Base-by-base conservation (phyloP, 2,797 vertebrate genomes). In the Enteromius treurensis region DNA sequence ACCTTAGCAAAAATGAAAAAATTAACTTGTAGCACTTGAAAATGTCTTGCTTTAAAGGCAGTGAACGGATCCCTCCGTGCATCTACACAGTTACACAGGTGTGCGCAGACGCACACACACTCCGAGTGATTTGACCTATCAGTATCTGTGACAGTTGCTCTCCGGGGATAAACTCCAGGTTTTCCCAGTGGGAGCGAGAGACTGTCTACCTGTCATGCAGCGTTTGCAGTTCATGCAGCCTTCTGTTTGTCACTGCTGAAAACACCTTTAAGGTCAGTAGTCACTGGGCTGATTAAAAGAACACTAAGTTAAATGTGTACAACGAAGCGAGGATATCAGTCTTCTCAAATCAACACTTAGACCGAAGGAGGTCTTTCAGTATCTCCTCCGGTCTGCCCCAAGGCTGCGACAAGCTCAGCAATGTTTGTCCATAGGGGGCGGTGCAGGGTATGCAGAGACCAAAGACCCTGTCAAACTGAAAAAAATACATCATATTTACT, bases 121-220 rank as follows among this genome's bases (percentile, higher is more conserved):
- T 81, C 84, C 80, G 62, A 84, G 58, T 89, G 87, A 81, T 89
- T 77, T 69, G 62, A 75, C 71, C 88, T 85, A 88, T 87, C 90
- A 86, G 89, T 84, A 85, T 89, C 88, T 87, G 87, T 91, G 91
- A 89, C 91, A 91, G 90, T 84, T 45, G 49, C 80, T 91, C 90
- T 90, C 88, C 65, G 14, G 84, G 90, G 88, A 84, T 82, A 76
- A 77, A 88, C 84, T 81, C 69, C 75, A 87, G 82, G 84, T 79
- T 84, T 85, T 84, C 87, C 88, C 88, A 88, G 76, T 67, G 88
- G 89, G 88, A 86, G 67, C 7, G 90, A 80, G 82, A 80, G 80
- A 85, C 85, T 89, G 86, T 78, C 76, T 84, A 80, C 69, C 86
- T 90, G 89, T 91, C 90, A 88, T 49, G 76, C 77, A 77, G 86